Evolutionary conservation across 2,797 vertebrate species (phyloP), one percentile per base, ranked within the genome.

Genomic region (Poecile montanus): DNA sequence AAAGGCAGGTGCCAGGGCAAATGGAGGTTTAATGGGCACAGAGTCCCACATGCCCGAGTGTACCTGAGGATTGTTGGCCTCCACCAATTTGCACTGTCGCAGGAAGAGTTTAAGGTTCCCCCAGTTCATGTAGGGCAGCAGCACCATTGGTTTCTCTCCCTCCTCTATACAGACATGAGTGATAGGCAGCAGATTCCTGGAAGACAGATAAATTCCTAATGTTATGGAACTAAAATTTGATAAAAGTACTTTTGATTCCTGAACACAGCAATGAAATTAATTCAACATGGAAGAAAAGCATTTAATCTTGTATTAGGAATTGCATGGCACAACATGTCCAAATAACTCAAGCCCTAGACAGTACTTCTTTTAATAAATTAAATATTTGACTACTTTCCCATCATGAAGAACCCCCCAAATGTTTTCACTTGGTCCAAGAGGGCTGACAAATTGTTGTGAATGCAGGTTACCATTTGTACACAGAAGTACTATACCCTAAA

Each of bases 31-130:
- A 19, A 44, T 1, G 27, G 58, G 40, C 47, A 84, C 25, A 10
- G 53, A 87, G 42, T 4, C n/a, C 44, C 30, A 58, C 17, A 11
- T 20, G 54, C 25, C 36, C 5, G 0, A 67, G 51, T 38, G 94
- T 96, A 99, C 99, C 99, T 99, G 99, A 83, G 99, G 99, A 94
- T 99, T 99, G 98, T 99, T 99, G 62, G 99, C 99, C 96, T 99
- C 99, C 8, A 99, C 99, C 94, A 99, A 97, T 97, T 99, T 99
- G 98, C 99, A 99, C 94, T 99, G 99, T 68, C 99, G 98, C 96
- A 99, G 97, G 97, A 99, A 99, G 56, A 99, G 98, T 93, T 99
- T 99, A 62, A 99, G 98, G 96, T 99, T 99, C 32, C 99, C 99
- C 99, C 99, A 99, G 60, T 99, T 99, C 99, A 99, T 99, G 95